Percentiles rank a stretch among this genome's conserved stretches.
Evolutionary conservation across 2,113 vertebrate species (phyloP).

Genomic region (Esox niger): DNA sequence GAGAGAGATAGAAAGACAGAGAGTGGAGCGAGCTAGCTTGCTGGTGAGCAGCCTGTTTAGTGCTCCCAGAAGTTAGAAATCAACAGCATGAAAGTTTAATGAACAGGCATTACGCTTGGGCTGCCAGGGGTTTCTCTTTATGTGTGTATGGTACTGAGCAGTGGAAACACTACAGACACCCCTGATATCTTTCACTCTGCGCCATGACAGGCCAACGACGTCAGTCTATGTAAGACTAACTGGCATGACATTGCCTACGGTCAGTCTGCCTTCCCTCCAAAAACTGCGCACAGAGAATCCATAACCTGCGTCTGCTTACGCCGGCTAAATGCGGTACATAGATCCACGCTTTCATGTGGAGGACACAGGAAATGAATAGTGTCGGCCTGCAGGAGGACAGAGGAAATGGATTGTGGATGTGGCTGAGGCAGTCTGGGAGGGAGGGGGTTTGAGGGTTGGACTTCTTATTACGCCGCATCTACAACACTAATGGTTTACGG

Average conservation of each 20-base stretch:
- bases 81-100: conserved; percentile 62
- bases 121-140: conserved; percentile 32
- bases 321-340: too few relatives aligned
- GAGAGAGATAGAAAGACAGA: background rate
- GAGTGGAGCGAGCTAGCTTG: conserved; percentile 2
- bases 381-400: background rate
- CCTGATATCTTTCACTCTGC: too few relatives aligned
- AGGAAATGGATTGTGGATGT: background rate
- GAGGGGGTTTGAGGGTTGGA: background rate
- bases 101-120: conserved; percentile 49
- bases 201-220: too few relatives aligned
- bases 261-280: too few relatives aligned
- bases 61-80: conserved; percentile 57
- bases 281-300: too few relatives aligned
- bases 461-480: background rate
- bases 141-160: conserved; percentile 29
- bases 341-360: too few relatives aligned
- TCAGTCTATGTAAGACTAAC: too few relatives aligned
- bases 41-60: conserved; percentile 48
- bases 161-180: too few relatives aligned
- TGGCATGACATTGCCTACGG: too few relatives aligned
- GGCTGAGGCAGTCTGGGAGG: background rate
- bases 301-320: too few relatives aligned
- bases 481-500: background rate
- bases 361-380: background rate